Conservation (phyloP, 2,888 invertebrate species). For the Anticlea derivata region DNA sequence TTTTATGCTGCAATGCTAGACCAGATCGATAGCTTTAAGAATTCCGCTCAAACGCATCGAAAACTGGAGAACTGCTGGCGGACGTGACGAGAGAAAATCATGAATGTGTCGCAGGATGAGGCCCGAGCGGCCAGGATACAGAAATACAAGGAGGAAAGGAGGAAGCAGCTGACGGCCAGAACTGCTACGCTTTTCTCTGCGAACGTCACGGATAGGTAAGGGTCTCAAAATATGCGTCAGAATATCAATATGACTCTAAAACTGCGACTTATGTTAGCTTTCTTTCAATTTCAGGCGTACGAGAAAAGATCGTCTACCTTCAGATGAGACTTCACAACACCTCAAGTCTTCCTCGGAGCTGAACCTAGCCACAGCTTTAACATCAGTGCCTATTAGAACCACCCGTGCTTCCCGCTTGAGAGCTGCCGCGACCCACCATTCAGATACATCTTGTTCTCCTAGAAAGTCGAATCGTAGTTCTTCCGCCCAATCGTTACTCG, state of each 20-base stretch:
- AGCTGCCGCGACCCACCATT: conserved; percentile 82
- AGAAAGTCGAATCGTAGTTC: conserved; percentile 72
- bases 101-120: conserved; percentile 75
- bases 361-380: conserved; percentile 70
- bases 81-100: conserved; percentile 70
- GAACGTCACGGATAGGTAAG: conserved; percentile 82
- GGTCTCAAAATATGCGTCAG: background rate
- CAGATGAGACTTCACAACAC: conserved; percentile 61
- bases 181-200: conserved; percentile 85
- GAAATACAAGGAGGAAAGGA: conserved; percentile 89
- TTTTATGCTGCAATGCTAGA: conserved; percentile 79
- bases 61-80: conserved; percentile 55
- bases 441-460: conserved; percentile 59
- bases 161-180: conserved; percentile 87
- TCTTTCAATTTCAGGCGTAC: conserved; percentile 66
- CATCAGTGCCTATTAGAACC: conserved; percentile 85
- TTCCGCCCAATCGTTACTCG: conserved; percentile 69
- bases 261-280: no score
- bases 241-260: no score
- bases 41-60: conserved; percentile 50
- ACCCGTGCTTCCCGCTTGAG: conserved; percentile 89
- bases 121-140: conserved; percentile 86
- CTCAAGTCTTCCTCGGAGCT: conserved; percentile 78
- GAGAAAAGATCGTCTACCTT: conserved; percentile 58
- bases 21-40: conserved; percentile 58